A percentile compares a stretch with the other conserved stretches of the same genome.
Evolutionary conservation across 1,140 invertebrate genomes (phyloP).

Genomic region (Homalodisca vitripennis): DNA sequence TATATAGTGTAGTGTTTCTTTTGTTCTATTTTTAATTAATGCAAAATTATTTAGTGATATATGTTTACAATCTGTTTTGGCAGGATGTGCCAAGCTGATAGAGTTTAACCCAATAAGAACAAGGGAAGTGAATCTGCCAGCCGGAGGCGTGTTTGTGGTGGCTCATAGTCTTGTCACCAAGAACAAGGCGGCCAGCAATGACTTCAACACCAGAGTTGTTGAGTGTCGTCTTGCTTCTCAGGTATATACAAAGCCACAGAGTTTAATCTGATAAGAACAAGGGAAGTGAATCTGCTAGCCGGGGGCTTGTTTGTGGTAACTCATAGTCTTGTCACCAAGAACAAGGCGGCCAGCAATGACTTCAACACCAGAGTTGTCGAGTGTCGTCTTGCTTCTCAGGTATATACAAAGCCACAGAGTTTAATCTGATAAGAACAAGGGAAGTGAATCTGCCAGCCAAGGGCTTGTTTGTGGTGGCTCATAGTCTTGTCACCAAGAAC

Average conservation of each 20-base stretch:
- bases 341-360: slow-evolving; percentile 89
- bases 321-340: slow-evolving; percentile 85
- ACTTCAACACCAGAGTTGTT: slow-evolving; percentile 92
- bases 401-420: slow-evolving; percentile 51
- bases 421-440: too few relatives aligned
- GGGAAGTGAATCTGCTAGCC: slow-evolving; percentile 75
- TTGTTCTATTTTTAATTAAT: too few relatives aligned
- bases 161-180: slow-evolving; percentile 86
- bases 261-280: too few relatives aligned
- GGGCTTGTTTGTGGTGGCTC: too few relatives aligned
- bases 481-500: too few relatives aligned
- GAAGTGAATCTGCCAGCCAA: too few relatives aligned
- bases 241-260: slow-evolving; percentile 55
- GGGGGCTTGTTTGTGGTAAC: slow-evolving; percentile 89
- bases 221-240: slow-evolving; percentile 90
- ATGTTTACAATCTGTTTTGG: slow-evolving; percentile 12
- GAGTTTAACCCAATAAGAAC: slow-evolving; percentile 88
- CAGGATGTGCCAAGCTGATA: slow-evolving; percentile 85
- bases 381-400: slow-evolving; percentile 85
- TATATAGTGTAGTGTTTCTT: too few relatives aligned
- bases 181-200: slow-evolving; percentile 90
- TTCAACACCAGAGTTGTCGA: slow-evolving; percentile 95
- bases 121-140: slow-evolving; percentile 75
- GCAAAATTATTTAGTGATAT: too few relatives aligned
- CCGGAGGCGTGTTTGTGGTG: slow-evolving; percentile 85